These are phyloP conservation scores for Tringa solitaria DNA, from an alignment of 2,113 vertebrate genomes.

Conservation along the genomic window DNA sequence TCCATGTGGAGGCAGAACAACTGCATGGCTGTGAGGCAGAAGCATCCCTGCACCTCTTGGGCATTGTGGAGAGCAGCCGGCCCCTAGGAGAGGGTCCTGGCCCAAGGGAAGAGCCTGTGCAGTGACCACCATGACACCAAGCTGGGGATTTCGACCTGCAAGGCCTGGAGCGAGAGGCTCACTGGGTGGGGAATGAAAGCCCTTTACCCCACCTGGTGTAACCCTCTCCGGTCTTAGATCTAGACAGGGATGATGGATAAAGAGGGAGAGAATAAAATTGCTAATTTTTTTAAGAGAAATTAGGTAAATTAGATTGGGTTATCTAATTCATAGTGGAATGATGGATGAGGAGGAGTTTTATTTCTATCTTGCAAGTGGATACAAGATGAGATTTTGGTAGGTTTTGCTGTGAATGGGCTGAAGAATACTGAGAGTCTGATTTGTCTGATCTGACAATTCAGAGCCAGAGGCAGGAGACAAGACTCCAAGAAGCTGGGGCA, in stretches of 20 bases:
- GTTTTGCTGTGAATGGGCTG: background rate
- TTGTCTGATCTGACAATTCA: background rate
- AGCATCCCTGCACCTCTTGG: background rate
- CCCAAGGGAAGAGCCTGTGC: background rate
- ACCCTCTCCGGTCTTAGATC: background rate
- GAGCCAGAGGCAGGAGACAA: background rate
- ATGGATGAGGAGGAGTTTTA: constrained; percentile 19
- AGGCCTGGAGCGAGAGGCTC: background rate
- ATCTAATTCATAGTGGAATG: constrained; percentile 40
- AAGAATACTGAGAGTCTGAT: background rate
- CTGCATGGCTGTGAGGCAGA: background rate
- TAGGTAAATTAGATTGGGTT: constrained; percentile 23
- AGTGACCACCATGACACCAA: background rate
- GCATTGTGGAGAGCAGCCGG: background rate
- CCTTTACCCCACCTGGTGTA: background rate
- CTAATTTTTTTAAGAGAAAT: constrained; percentile 16
- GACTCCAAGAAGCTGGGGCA: background rate
- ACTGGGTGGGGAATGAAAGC: background rate
- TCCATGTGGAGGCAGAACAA: background rate
- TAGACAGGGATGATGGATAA: constrained; percentile 15
- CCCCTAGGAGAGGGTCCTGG: background rate
- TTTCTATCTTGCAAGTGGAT: background rate
- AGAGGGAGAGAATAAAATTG: constrained; percentile 4
- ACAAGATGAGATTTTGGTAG: background rate
- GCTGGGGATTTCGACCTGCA: background rate